These are phyloP conservation scores for Limenitis arthemis DNA, from an alignment of 2,888 invertebrate species.

Conservation along the genomic window DNA sequence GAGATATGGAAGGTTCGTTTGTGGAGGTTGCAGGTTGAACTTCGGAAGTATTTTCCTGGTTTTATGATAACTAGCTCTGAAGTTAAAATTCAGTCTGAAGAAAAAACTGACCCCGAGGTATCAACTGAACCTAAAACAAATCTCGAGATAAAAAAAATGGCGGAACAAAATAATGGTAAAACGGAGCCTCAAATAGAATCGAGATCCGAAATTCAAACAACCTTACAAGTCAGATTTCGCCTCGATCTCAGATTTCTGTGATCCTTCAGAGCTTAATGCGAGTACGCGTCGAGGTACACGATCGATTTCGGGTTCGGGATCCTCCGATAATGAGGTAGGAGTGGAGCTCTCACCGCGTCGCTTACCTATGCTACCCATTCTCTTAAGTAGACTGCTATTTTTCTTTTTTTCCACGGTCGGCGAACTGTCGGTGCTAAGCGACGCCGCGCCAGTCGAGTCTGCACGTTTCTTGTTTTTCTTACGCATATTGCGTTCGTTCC, in stretches of 20 bases:
- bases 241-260: conserved; percentile 3
- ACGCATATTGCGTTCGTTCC: conserved; percentile 66
- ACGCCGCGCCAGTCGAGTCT: conserved; percentile 41
- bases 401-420: conserved; percentile 55
- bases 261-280: conserved; percentile 4
- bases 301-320: conserved; percentile 14
- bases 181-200: too few relatives aligned
- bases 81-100: not conserved
- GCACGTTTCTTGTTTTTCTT: conserved; percentile 67
- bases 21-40: not conserved
- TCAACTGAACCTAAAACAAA: not conserved
- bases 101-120: not conserved
- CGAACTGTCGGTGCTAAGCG: conserved; percentile 50
- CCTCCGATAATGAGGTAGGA: conserved; percentile 29
- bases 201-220: too few relatives aligned
- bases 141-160: not conserved
- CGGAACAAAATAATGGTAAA: not conserved
- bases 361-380: conserved; percentile 59
- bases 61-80: not conserved
- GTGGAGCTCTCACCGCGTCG: conserved; percentile 43
- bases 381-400: conserved; percentile 45
- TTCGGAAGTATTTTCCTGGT: conserved; percentile 5
- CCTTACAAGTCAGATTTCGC: not conserved
- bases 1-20: conserved; percentile 27
- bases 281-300: conserved; percentile 5